Evolutionary conservation across 2,797 vertebrate genomes (phyloP).

Genomic region (Varecia variegata): DNA sequence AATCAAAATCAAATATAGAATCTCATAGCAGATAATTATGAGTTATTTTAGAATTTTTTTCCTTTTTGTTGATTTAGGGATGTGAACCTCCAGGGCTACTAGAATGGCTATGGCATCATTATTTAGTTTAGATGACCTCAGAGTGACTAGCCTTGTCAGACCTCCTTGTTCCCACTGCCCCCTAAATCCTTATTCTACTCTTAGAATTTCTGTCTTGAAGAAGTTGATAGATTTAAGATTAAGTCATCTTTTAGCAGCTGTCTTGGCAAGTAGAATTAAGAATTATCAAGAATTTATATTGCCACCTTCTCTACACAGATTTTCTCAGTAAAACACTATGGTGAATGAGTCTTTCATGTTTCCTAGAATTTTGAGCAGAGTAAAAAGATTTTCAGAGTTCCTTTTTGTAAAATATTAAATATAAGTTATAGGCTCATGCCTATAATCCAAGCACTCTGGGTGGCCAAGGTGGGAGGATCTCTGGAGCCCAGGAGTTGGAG

Average conservation of each 20-base stretch:
- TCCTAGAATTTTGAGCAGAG: slow-evolving; percentile 15
- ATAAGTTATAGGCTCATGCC: too few relatives aligned
- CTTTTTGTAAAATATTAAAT: background rate
- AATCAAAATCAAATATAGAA: background rate
- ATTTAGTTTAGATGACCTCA: slow-evolving; percentile 4
- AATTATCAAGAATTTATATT: background rate
- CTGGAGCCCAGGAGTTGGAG: too few relatives aligned
- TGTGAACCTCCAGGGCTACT: background rate
- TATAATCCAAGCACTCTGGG: too few relatives aligned
- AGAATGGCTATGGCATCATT: background rate
- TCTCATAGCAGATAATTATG: background rate
- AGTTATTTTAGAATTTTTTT: background rate
- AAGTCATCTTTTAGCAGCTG: background rate
- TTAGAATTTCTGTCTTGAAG: slow-evolving; percentile 9
- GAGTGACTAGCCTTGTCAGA: background rate
- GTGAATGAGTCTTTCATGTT: background rate
- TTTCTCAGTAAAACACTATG: background rate
- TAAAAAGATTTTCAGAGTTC: background rate
- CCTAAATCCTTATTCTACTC: background rate
- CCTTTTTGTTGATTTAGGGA: background rate
- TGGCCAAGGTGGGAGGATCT: too few relatives aligned
- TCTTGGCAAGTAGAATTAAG: slow-evolving; percentile 33
- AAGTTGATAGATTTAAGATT: slow-evolving; percentile 13
- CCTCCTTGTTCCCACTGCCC: background rate
- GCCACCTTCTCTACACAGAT: background rate